Evolutionary conservation across 64 coral and sea anemone species (phyloP).

Genomic region (Cladopsammia gracilis): DNA sequence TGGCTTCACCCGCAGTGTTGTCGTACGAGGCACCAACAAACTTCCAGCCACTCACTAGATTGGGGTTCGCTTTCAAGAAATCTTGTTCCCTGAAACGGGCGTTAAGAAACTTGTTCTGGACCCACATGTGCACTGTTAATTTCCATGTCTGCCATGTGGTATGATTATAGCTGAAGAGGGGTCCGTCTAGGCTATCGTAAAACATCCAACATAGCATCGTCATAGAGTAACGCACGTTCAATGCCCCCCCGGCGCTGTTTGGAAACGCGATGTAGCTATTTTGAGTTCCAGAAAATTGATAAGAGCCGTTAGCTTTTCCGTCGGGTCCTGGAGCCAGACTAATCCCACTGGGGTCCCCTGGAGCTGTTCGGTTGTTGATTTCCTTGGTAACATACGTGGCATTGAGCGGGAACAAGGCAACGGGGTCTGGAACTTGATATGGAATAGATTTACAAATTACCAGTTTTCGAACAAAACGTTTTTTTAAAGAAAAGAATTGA

Average conservation of each 20-base stretch:
- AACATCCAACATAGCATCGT: background rate
- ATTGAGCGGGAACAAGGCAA: background rate
- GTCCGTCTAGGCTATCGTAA: background rate
- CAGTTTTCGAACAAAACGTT: too few species aligned
- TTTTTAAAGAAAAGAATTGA: too few species aligned
- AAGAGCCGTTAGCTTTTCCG: background rate
- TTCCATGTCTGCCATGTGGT: background rate
- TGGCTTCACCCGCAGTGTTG: background rate
- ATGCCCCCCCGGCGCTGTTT: background rate
- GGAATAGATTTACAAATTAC: too few species aligned
- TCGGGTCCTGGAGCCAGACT: background rate
- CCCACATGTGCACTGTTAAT: background rate
- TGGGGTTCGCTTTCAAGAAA: background rate
- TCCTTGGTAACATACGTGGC: background rate
- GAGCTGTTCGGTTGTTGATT: background rate
- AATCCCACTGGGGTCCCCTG: background rate
- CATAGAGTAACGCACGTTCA: slow-evolving; percentile 7
- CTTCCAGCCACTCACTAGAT: background rate
- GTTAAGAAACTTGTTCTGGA: background rate
- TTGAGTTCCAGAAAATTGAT: background rate
- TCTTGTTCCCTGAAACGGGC: background rate
- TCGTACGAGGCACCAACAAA: background rate
- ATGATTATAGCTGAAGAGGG: background rate
- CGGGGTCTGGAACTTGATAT: background rate
- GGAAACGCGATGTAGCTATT: background rate